A percentile compares a stretch with the other conserved stretches of the same genome.
phyloP scores from a whole-genome alignment of 2,888 invertebrate genomes.

The Mechanitis mazaeus region DNA sequence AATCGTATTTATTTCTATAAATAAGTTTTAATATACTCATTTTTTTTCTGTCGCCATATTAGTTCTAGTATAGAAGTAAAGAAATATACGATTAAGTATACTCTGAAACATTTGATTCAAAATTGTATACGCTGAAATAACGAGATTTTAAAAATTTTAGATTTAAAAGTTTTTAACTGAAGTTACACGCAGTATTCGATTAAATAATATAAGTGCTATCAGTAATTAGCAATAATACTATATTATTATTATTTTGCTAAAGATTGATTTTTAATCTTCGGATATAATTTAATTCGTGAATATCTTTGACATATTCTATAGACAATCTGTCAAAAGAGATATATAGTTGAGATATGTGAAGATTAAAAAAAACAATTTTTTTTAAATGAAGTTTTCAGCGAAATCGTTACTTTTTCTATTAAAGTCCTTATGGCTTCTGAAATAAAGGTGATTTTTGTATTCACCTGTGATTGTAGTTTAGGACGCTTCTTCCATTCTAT shows the following conservation, averaged over 20 bases:
- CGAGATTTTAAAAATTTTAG: constrained; percentile 38
- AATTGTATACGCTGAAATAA: constrained; percentile 35
- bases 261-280: neutral
- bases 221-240: constrained; percentile 11
- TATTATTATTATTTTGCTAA: constrained; percentile 8
- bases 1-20: constrained; percentile 66
- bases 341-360: too few species aligned
- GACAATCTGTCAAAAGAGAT: too few species aligned
- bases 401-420: too few species aligned
- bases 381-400: too few species aligned
- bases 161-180: constrained; percentile 38
- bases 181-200: constrained; percentile 26
- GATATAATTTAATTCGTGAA: too few species aligned
- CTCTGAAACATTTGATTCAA: constrained; percentile 27
- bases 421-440: neutral
- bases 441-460: constrained; percentile 2
- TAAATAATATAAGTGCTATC: constrained; percentile 11
- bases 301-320: too few species aligned
- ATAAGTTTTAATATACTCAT: constrained; percentile 49
- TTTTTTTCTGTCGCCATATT: constrained; percentile 67
- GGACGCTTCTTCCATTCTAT: constrained; percentile 31
- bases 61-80: constrained; percentile 41
- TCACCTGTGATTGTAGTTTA: constrained; percentile 6
- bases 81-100: constrained; percentile 30
- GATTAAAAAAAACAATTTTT: too few species aligned